Evolutionary conservation across 2,888 invertebrate species (phyloP), one percentile per base, ranked within the genome.

Genomic region (Agrypnus murinus): DNA sequence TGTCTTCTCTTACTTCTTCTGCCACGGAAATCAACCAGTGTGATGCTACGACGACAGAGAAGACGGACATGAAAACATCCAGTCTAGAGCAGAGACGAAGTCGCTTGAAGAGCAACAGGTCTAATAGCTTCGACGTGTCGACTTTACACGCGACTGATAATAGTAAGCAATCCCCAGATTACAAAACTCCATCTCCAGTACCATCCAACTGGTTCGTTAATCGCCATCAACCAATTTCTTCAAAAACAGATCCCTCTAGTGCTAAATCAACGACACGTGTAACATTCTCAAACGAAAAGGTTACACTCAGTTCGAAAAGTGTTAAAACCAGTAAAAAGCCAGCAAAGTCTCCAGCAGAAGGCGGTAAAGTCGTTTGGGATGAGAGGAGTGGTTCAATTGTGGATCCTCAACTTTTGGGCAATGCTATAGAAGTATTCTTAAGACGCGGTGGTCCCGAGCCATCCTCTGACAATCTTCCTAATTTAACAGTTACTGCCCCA

Each of bases 101-200:
- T 71, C 88, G 89, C 60, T 86, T 92, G 66, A 91, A 90, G 73
- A 92, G 91, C 74, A 92, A 90, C 82, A 91, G 95, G 63, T 95
- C 95, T 12, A 95, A 94, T 84, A 95, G 95, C 84, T 95, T 95
- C 79, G 95, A 95, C 83, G 91, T 94, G 0, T 94, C 94, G 15
- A 89, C 93, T 17, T 87, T 95, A 43, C 88, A 90, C 73, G 89
- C 85, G 75, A 46, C 85, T 69, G 85, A 84, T 58, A 88, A 89
- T 6, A 85, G 85, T 71, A 74, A 73, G 55, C 75, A 75, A 68
- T 59, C 72, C 53, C 72, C 77, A 57, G 72, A 76, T 12, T 73
- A 74, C 46, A 80, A 79, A 74, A 71, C 79, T 9, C 66, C 80
- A 46, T 58, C 75, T 71, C 69, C 78, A 38, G 85, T 86, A 1